phyloP scores from a whole-genome alignment of 2,797 vertebrate genomes.

The Protonibea diacanthus region DNA sequence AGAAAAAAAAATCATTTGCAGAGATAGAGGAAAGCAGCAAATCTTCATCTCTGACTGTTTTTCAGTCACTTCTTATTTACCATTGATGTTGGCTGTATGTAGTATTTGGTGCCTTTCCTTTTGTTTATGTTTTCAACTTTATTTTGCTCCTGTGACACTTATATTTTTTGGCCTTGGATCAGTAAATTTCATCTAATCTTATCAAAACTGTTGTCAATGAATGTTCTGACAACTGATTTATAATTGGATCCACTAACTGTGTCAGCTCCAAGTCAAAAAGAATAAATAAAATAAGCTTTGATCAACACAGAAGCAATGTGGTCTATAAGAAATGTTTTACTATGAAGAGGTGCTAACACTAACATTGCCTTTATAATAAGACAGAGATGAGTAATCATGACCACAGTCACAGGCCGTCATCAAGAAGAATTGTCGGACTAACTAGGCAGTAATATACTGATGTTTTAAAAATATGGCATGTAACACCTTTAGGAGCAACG shows the following conservation, averaged over 20 bases:
- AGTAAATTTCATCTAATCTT: not conserved
- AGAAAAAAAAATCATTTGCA: not conserved
- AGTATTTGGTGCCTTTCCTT: not conserved
- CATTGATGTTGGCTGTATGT: not conserved
- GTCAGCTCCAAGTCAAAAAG: not conserved
- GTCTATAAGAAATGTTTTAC: not conserved
- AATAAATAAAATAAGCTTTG: not conserved
- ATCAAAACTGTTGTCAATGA: not conserved
- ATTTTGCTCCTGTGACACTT: slow-evolving; percentile 5
- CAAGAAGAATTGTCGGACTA: not conserved
- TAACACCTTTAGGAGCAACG: not conserved
- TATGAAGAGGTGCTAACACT: not conserved
- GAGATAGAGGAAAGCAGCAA: not conserved
- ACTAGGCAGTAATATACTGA: slow-evolving; percentile 4
- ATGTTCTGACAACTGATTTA: slow-evolving; percentile 5
- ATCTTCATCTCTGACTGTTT: not conserved
- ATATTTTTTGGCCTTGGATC: not conserved
- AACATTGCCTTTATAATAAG: not conserved
- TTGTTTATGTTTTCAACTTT: not conserved
- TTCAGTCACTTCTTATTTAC: not conserved
- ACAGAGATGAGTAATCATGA: not conserved
- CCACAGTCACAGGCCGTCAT: not conserved
- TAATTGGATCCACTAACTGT: not conserved
- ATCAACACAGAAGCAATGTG: not conserved
- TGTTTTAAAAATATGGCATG: slow-evolving; percentile 14